Conservation (phyloP, 2,113 vertebrate genomes). For the Odontesthes bonariensis region DNA sequence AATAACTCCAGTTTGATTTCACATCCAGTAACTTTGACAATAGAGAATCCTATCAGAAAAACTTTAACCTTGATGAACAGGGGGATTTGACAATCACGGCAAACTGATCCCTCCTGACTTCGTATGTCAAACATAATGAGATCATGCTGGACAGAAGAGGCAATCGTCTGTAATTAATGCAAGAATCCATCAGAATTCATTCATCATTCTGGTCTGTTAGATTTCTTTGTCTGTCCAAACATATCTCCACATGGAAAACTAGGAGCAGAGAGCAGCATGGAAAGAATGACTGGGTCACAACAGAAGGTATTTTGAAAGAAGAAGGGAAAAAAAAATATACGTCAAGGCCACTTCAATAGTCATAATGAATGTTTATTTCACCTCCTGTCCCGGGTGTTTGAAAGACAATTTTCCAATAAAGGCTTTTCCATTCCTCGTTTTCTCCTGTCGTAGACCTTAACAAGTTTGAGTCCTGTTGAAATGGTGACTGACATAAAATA, state of each 20-base stretch:
- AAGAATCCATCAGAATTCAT: conserved; percentile 54
- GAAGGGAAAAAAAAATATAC: conserved; percentile 15
- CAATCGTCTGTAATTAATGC: conserved; percentile 42
- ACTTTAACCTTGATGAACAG: background rate
- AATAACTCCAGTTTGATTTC: background rate
- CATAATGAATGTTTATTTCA: conserved; percentile 30
- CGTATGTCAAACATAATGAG: conserved; percentile 58
- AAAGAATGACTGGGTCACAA: conserved; percentile 66
- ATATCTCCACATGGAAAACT: conserved; percentile 62
- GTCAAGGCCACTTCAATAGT: conserved; percentile 36
- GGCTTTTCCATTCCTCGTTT: conserved; percentile 6
- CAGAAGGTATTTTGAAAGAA: conserved; percentile 59
- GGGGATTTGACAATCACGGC: conserved; percentile 18
- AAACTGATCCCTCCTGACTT: conserved; percentile 44
- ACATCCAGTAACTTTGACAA: background rate
- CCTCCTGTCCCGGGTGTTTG: conserved; percentile 3
- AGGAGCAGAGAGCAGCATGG: conserved; percentile 56
- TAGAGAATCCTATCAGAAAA: conserved; percentile 21
- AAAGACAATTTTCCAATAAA: conserved; percentile 20
- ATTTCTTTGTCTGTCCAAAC: conserved; percentile 69
- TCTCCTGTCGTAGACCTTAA: conserved; percentile 29
- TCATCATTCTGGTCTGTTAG: conserved; percentile 57
- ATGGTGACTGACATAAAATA: conserved; percentile 19
- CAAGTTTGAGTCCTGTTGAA: conserved; percentile 25
- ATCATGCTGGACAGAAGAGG: conserved; percentile 54